These are phyloP conservation scores for Morpho achilles DNA, from an alignment of 2,888 invertebrate species.

Conservation along the genomic window DNA sequence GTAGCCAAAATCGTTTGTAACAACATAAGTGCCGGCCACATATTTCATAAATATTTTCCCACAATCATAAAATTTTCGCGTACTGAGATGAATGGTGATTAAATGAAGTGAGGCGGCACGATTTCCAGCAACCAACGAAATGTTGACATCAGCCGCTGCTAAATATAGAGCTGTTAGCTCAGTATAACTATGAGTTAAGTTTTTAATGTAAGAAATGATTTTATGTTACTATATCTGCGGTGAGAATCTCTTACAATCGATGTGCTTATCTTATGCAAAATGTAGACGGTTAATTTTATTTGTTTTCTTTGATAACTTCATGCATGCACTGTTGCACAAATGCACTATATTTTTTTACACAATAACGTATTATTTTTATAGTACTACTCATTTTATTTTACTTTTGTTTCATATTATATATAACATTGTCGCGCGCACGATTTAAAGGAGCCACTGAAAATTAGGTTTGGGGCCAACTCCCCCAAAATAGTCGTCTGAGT, in stretches of 20 bases:
- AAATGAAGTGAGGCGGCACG: constrained; percentile 40
- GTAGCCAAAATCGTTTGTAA: too few relatives aligned
- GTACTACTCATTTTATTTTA: too few relatives aligned
- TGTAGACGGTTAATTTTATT: too few relatives aligned
- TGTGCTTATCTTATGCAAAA: too few relatives aligned
- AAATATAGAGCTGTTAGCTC: constrained; percentile 57
- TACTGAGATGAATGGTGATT: constrained; percentile 16
- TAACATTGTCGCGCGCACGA: too few relatives aligned
- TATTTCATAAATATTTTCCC: constrained; percentile 17
- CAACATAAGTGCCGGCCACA: constrained; percentile 1
- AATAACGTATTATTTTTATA: background rate
- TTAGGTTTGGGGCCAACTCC: too few relatives aligned
- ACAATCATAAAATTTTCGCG: constrained; percentile 22
- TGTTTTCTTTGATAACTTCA: background rate
- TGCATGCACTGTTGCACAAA: background rate
- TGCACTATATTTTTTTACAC: background rate
- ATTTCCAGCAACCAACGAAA: constrained; percentile 49
- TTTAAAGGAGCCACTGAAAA: too few relatives aligned
- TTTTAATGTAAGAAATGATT: too few relatives aligned
- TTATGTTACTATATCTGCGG: too few relatives aligned
- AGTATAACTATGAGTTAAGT: constrained; percentile 19
- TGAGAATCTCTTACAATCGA: too few relatives aligned
- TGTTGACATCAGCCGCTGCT: constrained; percentile 52
- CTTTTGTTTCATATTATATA: too few relatives aligned
- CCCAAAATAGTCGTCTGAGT: too few relatives aligned